Evolutionary conservation across 2,888 invertebrate species (phyloP), one percentile per base, ranked within the genome.

Genomic region (Mycogona germanica): DNA sequence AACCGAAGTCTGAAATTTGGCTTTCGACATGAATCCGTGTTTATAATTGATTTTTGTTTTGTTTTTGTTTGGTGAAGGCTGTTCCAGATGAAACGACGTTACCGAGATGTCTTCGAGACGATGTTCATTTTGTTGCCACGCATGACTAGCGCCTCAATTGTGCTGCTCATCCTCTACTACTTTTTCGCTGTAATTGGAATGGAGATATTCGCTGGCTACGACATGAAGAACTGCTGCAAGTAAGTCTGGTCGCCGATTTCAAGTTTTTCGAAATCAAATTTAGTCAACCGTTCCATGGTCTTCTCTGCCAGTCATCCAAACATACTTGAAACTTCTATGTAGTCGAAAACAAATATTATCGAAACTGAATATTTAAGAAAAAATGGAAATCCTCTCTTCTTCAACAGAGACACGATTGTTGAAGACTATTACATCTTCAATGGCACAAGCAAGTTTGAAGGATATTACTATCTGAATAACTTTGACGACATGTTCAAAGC

Each of bases 181-280:
- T 87, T 85, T 73, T 89, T 87, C 72, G 86, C 87, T 2, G 84
- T 91, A 60, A 79, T 89, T 64, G 89, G 87, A 50, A 89, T 89
- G 87, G 91, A 89, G 68, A 71, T 87, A 23, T 88, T 89, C 68
- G 77, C 84, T 1, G 75, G 77, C 1, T 78, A 80, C 61, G 78
- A 84, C 63, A 76, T 89, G 66, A 76, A 73, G 61, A 84, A 88
- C 68, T 89, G 88, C 70, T 89, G 89, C 73, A 76, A 78, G 86
- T 87, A 70, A 74, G 81, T 77, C 25, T 41, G 5, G 14, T 23
- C 14, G 25, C 17, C 2, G 14, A 2, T 3, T 17, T 17, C 14
- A 7, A 17, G 9, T 17, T 19, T 46, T 23, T 44, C 9, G 58
- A 59, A 23, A 49, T 42, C 2, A 52, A 58, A 7, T 55, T 59